phyloP scores from a whole-genome alignment of 2,113 vertebrate genomes.

The Lycaon pictus region DNA sequence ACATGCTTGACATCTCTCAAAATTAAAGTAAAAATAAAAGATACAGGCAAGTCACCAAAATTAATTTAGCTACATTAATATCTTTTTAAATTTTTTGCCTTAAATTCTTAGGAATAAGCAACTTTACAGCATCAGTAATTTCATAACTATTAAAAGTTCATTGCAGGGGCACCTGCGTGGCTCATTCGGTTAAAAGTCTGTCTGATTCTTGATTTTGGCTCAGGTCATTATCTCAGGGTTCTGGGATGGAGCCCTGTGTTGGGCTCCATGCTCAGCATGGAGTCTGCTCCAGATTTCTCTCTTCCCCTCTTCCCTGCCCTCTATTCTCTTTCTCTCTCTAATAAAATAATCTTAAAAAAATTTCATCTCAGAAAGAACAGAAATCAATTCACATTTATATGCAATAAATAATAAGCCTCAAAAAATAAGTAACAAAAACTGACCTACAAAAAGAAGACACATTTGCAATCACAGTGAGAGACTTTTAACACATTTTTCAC shows the following conservation, averaged over 20 bases:
- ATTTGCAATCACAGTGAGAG: neutral
- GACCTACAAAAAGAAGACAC: neutral
- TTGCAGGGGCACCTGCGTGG: neutral
- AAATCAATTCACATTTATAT: neutral
- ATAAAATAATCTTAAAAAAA: neutral
- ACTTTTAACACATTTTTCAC: conserved; percentile 1
- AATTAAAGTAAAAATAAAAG: neutral
- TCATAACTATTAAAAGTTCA: neutral
- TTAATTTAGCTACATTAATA: conserved; percentile 35
- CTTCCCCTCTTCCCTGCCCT: neutral
- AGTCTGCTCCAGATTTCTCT: neutral
- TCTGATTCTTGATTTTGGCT: neutral
- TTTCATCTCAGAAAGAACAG: neutral
- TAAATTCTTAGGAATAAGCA: neutral
- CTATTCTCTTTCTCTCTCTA: neutral
- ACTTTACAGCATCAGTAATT: neutral
- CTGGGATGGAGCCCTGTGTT: neutral
- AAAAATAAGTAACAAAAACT: conserved; percentile 2
- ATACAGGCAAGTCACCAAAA: neutral
- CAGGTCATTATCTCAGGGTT: neutral
- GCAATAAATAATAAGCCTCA: neutral
- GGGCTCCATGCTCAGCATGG: neutral
- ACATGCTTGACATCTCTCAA: neutral
- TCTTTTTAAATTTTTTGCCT: neutral
- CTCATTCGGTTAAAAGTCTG: neutral